Percentiles rank a stretch among this genome's conserved stretches.
Conservation (phyloP, 30 jellyfish, hydroid and myxozoan genomes). For the Aurelia coerulea region DNA sequence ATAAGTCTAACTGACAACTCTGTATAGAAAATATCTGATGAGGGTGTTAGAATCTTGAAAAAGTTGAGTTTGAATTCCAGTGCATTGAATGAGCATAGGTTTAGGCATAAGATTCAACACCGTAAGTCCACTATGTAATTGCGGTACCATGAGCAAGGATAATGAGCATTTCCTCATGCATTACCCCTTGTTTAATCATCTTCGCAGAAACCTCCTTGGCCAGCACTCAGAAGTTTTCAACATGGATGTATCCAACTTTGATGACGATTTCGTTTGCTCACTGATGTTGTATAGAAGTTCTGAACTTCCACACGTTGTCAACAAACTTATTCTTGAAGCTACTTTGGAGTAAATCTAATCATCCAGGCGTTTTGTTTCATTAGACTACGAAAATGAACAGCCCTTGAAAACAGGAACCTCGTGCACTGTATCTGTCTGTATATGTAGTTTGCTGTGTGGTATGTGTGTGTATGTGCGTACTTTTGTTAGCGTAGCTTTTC, state of each 20-base stretch:
- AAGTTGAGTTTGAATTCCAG: neutral
- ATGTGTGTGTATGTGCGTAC: neutral
- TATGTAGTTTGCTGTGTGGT: neutral
- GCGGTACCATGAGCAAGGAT: constrained; percentile 48
- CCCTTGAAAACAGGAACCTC: neutral
- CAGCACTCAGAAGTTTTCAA: constrained; percentile 23
- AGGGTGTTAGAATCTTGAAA: constrained; percentile 16
- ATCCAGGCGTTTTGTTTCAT: too few species aligned
- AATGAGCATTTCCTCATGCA: constrained; percentile 52
- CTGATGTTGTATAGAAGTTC: too few species aligned
- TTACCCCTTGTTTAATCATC: constrained; percentile 22
- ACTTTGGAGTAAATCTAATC: too few species aligned
- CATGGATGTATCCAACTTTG: constrained; percentile 7
- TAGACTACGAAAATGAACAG: too few species aligned
- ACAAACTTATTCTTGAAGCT: too few species aligned
- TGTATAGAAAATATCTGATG: neutral
- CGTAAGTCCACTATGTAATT: constrained; percentile 37
- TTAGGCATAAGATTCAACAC: neutral
- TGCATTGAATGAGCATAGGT: constrained; percentile 5
- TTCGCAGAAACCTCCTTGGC: constrained; percentile 38
- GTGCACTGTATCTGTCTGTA: neutral
- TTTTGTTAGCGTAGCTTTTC: neutral
- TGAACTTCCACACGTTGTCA: too few species aligned
- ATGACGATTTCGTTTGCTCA: too few species aligned
- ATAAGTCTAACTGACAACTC: neutral